Evolutionary conservation across 2,797 vertebrate species (phyloP).

Genomic region (Hybognathus amarus): DNA sequence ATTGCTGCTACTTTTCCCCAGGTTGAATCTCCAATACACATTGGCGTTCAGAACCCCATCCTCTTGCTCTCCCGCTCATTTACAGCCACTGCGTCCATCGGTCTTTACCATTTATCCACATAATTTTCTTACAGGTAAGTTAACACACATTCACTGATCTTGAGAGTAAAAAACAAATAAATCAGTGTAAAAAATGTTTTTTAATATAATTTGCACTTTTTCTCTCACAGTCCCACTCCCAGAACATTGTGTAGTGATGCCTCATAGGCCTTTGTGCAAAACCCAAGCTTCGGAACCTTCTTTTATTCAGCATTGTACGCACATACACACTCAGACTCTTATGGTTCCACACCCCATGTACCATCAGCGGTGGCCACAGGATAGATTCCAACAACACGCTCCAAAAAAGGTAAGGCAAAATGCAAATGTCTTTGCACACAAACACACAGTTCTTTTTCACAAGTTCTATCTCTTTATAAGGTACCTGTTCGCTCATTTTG

Average conservation of each 20-base stretch:
- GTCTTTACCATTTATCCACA: conserved; percentile 75
- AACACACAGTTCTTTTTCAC: conserved; percentile 4
- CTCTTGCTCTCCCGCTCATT: conserved; percentile 79
- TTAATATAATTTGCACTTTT: neutral
- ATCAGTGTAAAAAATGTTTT: neutral
- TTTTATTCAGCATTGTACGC: neutral
- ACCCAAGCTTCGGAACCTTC: conserved; percentile 6
- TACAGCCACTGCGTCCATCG: conserved; percentile 72
- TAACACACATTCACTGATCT: neutral
- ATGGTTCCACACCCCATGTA: neutral
- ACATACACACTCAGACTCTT: neutral
- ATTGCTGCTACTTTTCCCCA: neutral
- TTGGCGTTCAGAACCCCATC: neutral
- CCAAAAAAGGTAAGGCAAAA: conserved; percentile 1
- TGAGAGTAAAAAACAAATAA: neutral
- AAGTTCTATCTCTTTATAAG: neutral
- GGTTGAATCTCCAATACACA: neutral
- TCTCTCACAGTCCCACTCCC: conserved; percentile 11
- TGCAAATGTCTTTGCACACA: neutral
- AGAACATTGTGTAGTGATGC: neutral
- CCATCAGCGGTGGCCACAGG: neutral
- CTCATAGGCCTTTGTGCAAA: conserved; percentile 31
- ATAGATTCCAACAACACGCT: neutral
- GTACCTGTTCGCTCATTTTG: neutral
- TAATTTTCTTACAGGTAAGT: conserved; percentile 78